Base-by-base conservation (phyloP, 2,113 vertebrate species). In the Phrynosoma blainvillii region DNA sequence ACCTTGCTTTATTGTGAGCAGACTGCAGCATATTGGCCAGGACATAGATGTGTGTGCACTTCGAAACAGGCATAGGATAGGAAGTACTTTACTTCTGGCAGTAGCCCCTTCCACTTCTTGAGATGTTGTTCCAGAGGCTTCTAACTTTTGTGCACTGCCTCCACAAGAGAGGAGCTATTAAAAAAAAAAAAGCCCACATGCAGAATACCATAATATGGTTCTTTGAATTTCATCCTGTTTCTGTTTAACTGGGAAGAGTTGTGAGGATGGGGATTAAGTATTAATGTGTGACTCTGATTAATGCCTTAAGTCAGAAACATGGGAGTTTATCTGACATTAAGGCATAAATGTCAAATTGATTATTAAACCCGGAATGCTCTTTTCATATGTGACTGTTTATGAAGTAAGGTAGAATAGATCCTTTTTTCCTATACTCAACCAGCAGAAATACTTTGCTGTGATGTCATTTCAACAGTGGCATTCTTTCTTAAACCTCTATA, bases 1-100 rank as follows among this genome's bases (percentile, higher is more conserved):
- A 82, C 76, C 88, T 90, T 90, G 32, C 66, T 76, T 91, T 91
- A 86, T 83, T 95, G 96, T 97, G 91, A 96, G 96, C 96, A 97
- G 90, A 90, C 59, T 62, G 59, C 84, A 85, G 23, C 85, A 13
- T 25, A 25, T 30, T 71, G 42, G 7, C 47, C 25, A 10, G 20
- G 16, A 23, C 65, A 13, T 32, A 36, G 30, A 56, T 11, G 1
- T 59, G 78, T 18, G 30, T 79, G 13, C 13, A 79, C 36, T 70
- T 36, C 42, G 23, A 27, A 16, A 30, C 12, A 71, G 27, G 27
- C 14, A 54, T 42, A 12, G 56, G 25, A 36, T 59, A n/a, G 27
- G 1, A 36, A 14, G 6, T 2, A 20, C 59, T 65, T 85, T 56
- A 8, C 32, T 82, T 82, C 40, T 68, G n/a, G 25, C 7, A n/a